Conservation (phyloP, 2,888 invertebrate genomes). For the Alsophila aescularia region DNA sequence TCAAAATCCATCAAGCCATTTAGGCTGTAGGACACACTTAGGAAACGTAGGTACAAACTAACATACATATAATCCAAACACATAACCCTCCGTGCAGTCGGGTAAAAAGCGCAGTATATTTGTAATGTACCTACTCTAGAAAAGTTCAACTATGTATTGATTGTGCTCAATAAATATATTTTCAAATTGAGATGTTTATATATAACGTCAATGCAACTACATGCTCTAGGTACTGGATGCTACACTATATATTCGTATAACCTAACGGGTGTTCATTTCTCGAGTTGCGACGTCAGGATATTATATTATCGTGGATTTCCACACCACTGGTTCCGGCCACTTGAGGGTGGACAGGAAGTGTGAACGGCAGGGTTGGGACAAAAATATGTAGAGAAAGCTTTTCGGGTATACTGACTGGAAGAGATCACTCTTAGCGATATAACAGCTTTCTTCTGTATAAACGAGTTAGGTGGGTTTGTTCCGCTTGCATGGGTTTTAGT, state of each 20-base stretch:
- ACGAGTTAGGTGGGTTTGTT: neutral
- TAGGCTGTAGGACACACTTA: no score
- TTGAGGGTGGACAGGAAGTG: slow-evolving; percentile 24
- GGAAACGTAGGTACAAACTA: no score
- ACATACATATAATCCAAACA: no score
- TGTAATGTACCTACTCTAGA: no score
- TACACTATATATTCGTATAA: neutral
- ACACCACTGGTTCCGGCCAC: slow-evolving; percentile 20
- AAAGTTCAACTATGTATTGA: no score
- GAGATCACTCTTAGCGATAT: neutral
- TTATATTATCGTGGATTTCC: slow-evolving; percentile 33
- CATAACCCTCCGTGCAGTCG: no score
- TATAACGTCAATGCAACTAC: no score
- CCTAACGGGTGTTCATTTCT: neutral
- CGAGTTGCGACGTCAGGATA: neutral
- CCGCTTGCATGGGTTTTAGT: neutral
- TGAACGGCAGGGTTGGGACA: slow-evolving; percentile 5
- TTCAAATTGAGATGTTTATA: no score
- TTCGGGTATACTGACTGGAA: neutral
- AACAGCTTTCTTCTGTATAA: neutral
- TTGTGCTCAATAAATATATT: no score
- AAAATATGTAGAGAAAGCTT: neutral
- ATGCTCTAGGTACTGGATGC: no score
- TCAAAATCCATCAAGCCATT: no score
- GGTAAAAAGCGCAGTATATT: no score